A percentile compares a stretch with the other conserved stretches of the same genome.
Conservation (phyloP, 2,797 vertebrate genomes). For the Vespertilio murinus region DNA sequence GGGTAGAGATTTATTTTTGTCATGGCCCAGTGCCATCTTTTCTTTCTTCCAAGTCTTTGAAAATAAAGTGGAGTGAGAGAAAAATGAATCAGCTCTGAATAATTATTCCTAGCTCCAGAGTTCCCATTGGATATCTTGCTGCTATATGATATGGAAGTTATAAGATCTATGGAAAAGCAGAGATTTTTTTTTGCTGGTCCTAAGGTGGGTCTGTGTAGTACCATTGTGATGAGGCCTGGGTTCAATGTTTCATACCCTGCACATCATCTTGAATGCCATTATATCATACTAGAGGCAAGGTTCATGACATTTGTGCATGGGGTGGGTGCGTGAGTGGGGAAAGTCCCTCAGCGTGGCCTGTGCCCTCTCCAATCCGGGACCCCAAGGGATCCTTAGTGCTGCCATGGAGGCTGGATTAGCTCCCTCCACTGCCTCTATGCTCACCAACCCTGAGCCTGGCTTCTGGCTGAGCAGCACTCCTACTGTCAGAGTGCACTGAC, state of each 20-base stretch:
- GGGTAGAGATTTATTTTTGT: not conserved
- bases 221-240: not conserved
- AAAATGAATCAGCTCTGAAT: not conserved
- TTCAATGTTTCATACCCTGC: not conserved
- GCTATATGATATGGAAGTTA: not conserved
- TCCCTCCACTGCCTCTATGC: too few relatives aligned
- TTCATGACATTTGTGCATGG: too few relatives aligned
- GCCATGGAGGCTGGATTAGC: too few relatives aligned
- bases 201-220: fast-evolving
- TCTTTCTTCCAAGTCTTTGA: not conserved
- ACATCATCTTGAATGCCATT: not conserved
- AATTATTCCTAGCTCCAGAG: not conserved
- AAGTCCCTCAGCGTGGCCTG: too few relatives aligned
- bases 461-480: too few relatives aligned
- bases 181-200: not conserved
- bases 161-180: not conserved
- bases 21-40: not conserved
- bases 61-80: not conserved
- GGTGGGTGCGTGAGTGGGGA: too few relatives aligned
- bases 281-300: not conserved
- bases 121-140: not conserved
- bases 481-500: too few relatives aligned
- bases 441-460: too few relatives aligned
- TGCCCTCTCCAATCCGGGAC: too few relatives aligned
- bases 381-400: too few relatives aligned